Evolutionary conservation across 2,113 vertebrate genomes (phyloP).

Genomic region (Riparia riparia): DNA sequence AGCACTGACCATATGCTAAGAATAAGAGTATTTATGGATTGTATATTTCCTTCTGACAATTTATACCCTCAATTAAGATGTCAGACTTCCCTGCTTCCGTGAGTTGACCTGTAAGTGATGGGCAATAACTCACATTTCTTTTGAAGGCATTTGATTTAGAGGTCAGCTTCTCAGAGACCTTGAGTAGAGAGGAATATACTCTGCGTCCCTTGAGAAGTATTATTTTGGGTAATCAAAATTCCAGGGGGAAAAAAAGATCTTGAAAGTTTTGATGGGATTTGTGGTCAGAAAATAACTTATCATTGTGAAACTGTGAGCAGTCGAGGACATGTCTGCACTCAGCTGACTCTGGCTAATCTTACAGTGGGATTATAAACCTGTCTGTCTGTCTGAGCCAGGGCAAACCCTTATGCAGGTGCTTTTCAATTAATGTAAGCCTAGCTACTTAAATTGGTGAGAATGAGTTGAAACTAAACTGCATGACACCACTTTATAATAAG

Average conservation of each 20-base stretch:
- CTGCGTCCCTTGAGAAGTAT: background rate
- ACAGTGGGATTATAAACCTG: slow-evolving; percentile 20
- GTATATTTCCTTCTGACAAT: background rate
- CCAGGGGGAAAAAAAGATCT: background rate
- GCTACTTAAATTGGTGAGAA: background rate
- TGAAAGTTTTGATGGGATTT: background rate
- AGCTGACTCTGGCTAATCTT: background rate
- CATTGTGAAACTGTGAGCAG: background rate
- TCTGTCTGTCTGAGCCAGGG: slow-evolving; percentile 6
- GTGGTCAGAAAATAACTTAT: background rate
- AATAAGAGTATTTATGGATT: background rate
- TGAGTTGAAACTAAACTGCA: slow-evolving; percentile 5
- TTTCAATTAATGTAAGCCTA: background rate
- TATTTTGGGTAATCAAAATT: slow-evolving; percentile 10
- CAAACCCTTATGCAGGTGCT: slow-evolving; percentile 20
- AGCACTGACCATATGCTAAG: background rate
- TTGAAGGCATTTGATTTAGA: background rate
- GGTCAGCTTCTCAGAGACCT: background rate
- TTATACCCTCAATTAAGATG: slow-evolving; percentile 26
- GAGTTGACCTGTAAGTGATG: slow-evolving; percentile 2
- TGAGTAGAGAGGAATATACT: background rate
- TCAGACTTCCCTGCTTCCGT: background rate
- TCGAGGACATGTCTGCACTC: background rate
- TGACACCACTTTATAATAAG: background rate
- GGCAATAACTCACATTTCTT: background rate